These are phyloP conservation scores for Argyrosomus japonicus DNA, from an alignment of 2,113 vertebrate genomes.

Conservation along the genomic window DNA sequence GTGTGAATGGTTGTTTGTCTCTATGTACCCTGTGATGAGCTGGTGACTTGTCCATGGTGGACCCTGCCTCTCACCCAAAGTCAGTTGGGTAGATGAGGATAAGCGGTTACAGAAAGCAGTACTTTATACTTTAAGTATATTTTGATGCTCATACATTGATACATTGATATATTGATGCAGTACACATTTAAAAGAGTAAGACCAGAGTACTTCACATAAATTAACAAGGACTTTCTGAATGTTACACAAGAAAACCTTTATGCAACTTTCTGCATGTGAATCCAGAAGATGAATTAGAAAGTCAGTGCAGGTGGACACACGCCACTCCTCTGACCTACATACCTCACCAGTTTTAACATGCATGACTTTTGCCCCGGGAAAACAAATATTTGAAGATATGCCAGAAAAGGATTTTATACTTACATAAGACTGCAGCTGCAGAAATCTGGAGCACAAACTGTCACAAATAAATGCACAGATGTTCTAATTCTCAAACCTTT, in stretches of 20 bases:
- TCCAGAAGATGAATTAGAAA: background rate
- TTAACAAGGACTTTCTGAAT: too few relatives aligned
- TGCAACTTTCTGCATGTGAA: background rate
- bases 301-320: constrained; percentile 25
- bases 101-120: too few relatives aligned
- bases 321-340: constrained; percentile 33
- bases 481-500: background rate
- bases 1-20: too few relatives aligned
- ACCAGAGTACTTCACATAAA: too few relatives aligned
- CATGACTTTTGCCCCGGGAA: constrained; percentile 50
- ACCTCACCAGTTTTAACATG: constrained; percentile 59
- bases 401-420: background rate
- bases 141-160: background rate
- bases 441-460: background rate
- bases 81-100: too few relatives aligned
- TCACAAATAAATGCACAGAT: background rate
- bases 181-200: too few relatives aligned
- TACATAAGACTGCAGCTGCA: background rate
- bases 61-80: too few relatives aligned
- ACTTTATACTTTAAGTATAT: background rate
- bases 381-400: background rate
- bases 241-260: too few relatives aligned
- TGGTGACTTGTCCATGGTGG: too few relatives aligned
- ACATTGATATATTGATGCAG: background rate
- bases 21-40: too few relatives aligned